Conservation (phyloP, 1,140 invertebrate species). For the Trinorchestia longiramus region DNA sequence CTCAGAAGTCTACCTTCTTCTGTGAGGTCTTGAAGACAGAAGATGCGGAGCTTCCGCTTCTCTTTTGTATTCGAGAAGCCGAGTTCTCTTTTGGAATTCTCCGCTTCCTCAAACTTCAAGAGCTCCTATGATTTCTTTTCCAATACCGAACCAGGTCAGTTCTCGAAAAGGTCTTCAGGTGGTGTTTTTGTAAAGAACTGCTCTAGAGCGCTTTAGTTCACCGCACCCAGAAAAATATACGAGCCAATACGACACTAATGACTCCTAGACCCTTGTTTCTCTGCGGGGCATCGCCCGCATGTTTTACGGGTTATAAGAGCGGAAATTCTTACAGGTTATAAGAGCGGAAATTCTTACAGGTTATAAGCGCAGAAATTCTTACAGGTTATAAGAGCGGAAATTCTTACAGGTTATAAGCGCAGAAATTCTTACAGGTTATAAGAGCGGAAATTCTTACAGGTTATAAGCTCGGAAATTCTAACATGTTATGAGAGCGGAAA, state of each 20-base stretch:
- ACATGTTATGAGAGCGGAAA: too few relatives aligned
- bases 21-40: neutral
- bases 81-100: neutral
- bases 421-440: too few relatives aligned
- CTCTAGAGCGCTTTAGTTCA: neutral
- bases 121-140: conserved; percentile 1
- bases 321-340: neutral
- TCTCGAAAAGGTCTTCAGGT: neutral
- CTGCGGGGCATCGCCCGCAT: too few relatives aligned
- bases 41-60: neutral
- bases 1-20: too few relatives aligned
- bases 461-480: too few relatives aligned
- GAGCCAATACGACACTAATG: neutral
- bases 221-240: neutral
- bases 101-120: neutral
- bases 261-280: neutral
- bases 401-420: too few relatives aligned
- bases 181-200: neutral
- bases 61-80: neutral
- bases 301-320: neutral
- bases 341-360: too few relatives aligned
- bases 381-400: too few relatives aligned
- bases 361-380: too few relatives aligned
- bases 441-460: too few relatives aligned
- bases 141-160: neutral